Evolutionary conservation across 2,888 invertebrate genomes (phyloP).

Genomic region (Anthoptus insignis): DNA sequence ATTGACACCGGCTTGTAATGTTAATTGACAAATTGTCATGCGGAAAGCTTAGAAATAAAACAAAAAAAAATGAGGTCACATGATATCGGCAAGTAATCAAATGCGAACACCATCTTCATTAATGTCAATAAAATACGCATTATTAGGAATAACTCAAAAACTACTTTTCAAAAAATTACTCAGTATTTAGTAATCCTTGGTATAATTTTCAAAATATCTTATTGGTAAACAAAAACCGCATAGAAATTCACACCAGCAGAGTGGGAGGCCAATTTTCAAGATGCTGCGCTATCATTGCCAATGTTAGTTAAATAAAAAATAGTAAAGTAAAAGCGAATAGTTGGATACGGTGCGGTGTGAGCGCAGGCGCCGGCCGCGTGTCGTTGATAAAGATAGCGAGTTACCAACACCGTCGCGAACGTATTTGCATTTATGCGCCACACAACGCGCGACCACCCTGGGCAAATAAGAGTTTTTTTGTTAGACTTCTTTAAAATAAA

Average conservation of each 20-base stretch:
- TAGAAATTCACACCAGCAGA: background rate
- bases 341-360: slow-evolving; percentile 62
- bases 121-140: too few species aligned
- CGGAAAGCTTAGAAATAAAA: too few species aligned
- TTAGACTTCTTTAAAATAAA: background rate
- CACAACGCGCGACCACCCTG: slow-evolving; percentile 77
- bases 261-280: slow-evolving; percentile 6
- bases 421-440: slow-evolving; percentile 80
- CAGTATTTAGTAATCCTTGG: too few species aligned
- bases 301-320: slow-evolving; percentile 13
- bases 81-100: too few species aligned
- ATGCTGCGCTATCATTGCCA: background rate
- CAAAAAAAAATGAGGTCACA: too few species aligned
- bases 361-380: slow-evolving; percentile 50
- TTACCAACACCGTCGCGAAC: slow-evolving; percentile 67
- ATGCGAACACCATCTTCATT: too few species aligned
- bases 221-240: too few species aligned
- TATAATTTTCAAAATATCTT: too few species aligned
- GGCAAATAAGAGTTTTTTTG: slow-evolving; percentile 30
- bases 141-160: too few species aligned
- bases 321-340: slow-evolving; percentile 22
- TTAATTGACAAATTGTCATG: background rate
- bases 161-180: too few species aligned
- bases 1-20: slow-evolving; percentile 40
- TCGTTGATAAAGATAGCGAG: slow-evolving; percentile 76